Evolutionary conservation across 2,113 vertebrate species (phyloP).

Genomic region (Lophius piscatorius): DNA sequence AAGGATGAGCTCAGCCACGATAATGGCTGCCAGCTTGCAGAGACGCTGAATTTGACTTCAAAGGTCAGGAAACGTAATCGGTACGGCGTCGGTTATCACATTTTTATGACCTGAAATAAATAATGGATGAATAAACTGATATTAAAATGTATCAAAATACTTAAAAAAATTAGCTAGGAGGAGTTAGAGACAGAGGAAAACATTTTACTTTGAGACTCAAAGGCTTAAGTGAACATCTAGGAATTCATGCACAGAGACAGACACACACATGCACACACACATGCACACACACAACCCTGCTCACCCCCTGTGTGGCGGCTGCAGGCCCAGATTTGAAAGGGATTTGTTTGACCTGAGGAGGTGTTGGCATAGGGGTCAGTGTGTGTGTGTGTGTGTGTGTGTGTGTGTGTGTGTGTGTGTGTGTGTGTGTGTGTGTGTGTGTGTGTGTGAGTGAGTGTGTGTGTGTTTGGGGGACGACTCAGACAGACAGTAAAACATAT

Average conservation of each 20-base stretch:
- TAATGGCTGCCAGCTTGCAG: no score
- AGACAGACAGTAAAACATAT: conserved; percentile 85
- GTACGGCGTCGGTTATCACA: no score
- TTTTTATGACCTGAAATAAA: no score
- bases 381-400: conserved; percentile 33
- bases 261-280: conserved; percentile 3
- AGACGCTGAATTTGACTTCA: no score
- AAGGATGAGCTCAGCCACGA: no score
- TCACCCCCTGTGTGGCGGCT: conserved; percentile 70
- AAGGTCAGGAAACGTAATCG: no score
- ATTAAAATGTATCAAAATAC: no score
- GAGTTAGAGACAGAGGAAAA: no score
- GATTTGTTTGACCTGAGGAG: conserved; percentile 74
- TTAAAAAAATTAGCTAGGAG: no score
- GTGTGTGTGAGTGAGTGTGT: conserved; percentile 20
- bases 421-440: conserved; percentile 21
- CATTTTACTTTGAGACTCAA: background rate
- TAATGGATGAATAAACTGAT: no score
- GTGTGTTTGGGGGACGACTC: conserved; percentile 20
- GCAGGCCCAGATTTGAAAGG: conserved; percentile 76
- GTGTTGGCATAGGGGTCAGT: conserved; percentile 33
- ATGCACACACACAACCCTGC: conserved; percentile 21
- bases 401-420: conserved; percentile 35
- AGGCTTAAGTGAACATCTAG: conserved; percentile 13
- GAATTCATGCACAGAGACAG: conserved; percentile 28